Evolutionary conservation across 2,113 vertebrate species (phyloP).

Genomic region (Psilopogon haemacephalus): DNA sequence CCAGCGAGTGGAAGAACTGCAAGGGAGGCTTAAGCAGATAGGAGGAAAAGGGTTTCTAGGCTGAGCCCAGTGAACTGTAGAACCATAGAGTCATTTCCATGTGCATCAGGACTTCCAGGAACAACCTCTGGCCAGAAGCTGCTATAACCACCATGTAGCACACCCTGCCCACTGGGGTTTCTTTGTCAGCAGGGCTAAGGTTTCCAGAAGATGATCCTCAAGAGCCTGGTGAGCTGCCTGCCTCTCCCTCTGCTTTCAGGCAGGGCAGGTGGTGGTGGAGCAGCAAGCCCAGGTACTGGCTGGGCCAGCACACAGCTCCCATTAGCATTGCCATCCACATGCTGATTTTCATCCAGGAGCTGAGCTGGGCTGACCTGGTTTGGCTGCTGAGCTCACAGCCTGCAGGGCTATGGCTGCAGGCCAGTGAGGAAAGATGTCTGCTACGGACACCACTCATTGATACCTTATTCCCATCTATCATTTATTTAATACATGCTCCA

Average conservation of each 20-base stretch:
- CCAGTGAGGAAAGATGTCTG: conserved; percentile 25
- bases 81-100: too few species aligned
- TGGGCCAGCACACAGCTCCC: background rate
- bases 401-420: conserved; percentile 13
- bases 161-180: rapidly evolving
- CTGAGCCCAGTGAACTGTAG: background rate
- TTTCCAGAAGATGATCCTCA: background rate
- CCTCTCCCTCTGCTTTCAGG: background rate
- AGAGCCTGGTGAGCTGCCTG: background rate
- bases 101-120: background rate
- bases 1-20: background rate
- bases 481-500: conserved; percentile 22
- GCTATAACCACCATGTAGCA: background rate
- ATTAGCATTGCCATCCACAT: background rate
- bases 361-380: background rate
- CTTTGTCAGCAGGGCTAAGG: background rate
- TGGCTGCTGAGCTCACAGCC: background rate
- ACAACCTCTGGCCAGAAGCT: background rate
- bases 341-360: background rate
- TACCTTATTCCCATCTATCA: conserved; percentile 45
- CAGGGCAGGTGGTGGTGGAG: background rate
- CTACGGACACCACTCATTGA: conserved; percentile 28
- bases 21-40: background rate
- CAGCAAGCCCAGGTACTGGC: background rate
- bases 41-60: background rate